Evolutionary conservation across 1,140 invertebrate species (phyloP).

Genomic region (Apis laboriosa): DNA sequence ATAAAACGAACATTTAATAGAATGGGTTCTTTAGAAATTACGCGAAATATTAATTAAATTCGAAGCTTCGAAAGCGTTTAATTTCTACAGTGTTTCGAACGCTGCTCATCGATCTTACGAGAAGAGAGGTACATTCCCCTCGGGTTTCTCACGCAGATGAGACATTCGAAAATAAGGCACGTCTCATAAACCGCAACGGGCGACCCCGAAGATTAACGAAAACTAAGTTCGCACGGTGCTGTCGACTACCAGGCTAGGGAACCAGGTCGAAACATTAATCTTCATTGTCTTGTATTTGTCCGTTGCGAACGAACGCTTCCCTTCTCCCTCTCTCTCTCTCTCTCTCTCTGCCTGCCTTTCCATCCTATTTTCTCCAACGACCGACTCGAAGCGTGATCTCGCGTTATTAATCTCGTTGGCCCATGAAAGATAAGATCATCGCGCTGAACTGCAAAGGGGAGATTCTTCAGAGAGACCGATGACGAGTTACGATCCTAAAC

Average conservation of each 20-base stretch:
- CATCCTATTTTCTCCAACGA: slow-evolving; percentile 32
- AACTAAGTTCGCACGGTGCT: slow-evolving; percentile 53
- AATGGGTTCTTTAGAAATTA: too few relatives aligned
- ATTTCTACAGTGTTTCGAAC: too few relatives aligned
- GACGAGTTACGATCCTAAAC: slow-evolving; percentile 32
- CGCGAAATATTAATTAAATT: too few relatives aligned
- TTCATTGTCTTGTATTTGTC: slow-evolving; percentile 76
- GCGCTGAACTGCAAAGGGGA: slow-evolving; percentile 13
- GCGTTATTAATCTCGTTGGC: slow-evolving; percentile 67
- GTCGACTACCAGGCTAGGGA: slow-evolving; percentile 30
- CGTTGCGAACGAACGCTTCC: slow-evolving; percentile 49
- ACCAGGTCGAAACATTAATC: slow-evolving; percentile 70
- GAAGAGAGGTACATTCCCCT: too few relatives aligned
- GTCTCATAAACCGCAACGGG: not conserved
- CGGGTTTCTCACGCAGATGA: not conserved
- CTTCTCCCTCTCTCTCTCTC: not conserved
- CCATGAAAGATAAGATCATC: slow-evolving; percentile 61
- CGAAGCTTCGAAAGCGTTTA: too few relatives aligned
- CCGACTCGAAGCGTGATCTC: slow-evolving; percentile 48
- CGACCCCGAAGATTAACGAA: slow-evolving; percentile 46
- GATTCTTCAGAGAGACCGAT: slow-evolving; percentile 16
- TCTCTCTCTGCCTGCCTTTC: not conserved
- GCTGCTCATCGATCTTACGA: too few relatives aligned
- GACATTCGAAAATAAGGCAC: not conserved
- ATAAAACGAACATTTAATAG: too few relatives aligned